Conservation (phyloP, 2,888 invertebrate species). For the Cheilosia urbana region DNA sequence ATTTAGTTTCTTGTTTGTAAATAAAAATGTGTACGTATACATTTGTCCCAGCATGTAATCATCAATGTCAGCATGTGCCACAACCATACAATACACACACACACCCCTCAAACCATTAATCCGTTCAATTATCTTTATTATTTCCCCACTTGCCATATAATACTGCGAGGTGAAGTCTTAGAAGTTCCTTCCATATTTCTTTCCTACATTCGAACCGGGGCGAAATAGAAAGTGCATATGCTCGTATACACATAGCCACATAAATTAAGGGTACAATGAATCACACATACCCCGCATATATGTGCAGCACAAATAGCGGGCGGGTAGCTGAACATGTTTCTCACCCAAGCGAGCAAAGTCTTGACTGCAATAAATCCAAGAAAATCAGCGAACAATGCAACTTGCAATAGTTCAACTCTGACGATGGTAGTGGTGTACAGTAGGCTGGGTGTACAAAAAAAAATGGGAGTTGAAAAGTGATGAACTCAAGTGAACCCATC, state of each 20-base stretch:
- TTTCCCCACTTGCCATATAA: slow-evolving; percentile 41
- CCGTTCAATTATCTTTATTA: slow-evolving; percentile 47
- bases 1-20: not conserved
- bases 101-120: slow-evolving; percentile 42
- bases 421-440: slow-evolving; percentile 10
- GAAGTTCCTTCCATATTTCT: slow-evolving; percentile 47
- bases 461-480: slow-evolving; percentile 60
- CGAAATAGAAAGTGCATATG: slow-evolving; percentile 50
- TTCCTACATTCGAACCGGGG: slow-evolving; percentile 25
- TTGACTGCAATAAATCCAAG: slow-evolving; percentile 67
- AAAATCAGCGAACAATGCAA: slow-evolving; percentile 65
- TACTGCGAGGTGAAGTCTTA: slow-evolving; percentile 58
- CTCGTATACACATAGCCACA: not conserved
- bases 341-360: slow-evolving; percentile 50
- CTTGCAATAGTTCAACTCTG: slow-evolving; percentile 60
- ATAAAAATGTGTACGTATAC: not conserved
- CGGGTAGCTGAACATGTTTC: slow-evolving; percentile 55
- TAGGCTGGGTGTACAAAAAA: slow-evolving; percentile 3
- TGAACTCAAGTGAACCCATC: slow-evolving; percentile 69
- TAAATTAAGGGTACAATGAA: slow-evolving; percentile 60
- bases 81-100: too few species aligned
- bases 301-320: slow-evolving; percentile 14
- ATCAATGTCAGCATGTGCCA: slow-evolving; percentile 44
- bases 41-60: not conserved
- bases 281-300: slow-evolving; percentile 14